Base-by-base conservation (phyloP, 2,113 vertebrate species). In the Brachyistius frenatus region DNA sequence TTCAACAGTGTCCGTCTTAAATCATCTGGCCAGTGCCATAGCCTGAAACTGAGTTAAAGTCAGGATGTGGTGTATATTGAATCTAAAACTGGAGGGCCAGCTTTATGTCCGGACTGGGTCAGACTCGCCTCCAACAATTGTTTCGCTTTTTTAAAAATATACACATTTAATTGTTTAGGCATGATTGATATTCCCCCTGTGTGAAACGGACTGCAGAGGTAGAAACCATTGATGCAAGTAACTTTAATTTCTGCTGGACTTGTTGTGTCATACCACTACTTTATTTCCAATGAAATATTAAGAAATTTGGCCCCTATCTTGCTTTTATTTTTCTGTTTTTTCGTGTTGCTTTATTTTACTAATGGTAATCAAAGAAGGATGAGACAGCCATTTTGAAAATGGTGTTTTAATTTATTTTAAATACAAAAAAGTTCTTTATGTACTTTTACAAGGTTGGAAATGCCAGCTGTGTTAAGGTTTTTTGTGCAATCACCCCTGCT, bases 401-500 rank as follows among this genome's bases (percentile, higher is more conserved):
- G 79, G 76, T 69, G 56, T 76, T 83, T 90, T 91, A 88, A 93
- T 86, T 92, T 90, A 90, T 90, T 92, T 76, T 61, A 60, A 81
- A 58, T 56, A 30, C 9, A 36, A 72, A 60, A 76, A 62, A 57
- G 66, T 73, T 79, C 4, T 89, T 56, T 71, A 73, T 81, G 35
- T 52, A 64, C 70, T 89, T 73, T 74, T 54, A 57, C 16, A 71
- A 54, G 49, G 83, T 71, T 89, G 67, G 53, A 90, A 64, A 70
- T 66, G 62, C 66, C 77, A 75, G 78, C 81, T 66, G 79, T 89
- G 73, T 85, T 79, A 6, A 81, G 39, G 57, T 81, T 66, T 80
- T 80, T 84, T 86, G 89, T 94, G 90, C 92, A 92, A 89, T 92
- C 77, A 76, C 58, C 76, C 70, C 73, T 70, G 86, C 87, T 90